Evolutionary conservation across 1,140 invertebrate genomes (phyloP).

Genomic region (Littorina saxatilis): DNA sequence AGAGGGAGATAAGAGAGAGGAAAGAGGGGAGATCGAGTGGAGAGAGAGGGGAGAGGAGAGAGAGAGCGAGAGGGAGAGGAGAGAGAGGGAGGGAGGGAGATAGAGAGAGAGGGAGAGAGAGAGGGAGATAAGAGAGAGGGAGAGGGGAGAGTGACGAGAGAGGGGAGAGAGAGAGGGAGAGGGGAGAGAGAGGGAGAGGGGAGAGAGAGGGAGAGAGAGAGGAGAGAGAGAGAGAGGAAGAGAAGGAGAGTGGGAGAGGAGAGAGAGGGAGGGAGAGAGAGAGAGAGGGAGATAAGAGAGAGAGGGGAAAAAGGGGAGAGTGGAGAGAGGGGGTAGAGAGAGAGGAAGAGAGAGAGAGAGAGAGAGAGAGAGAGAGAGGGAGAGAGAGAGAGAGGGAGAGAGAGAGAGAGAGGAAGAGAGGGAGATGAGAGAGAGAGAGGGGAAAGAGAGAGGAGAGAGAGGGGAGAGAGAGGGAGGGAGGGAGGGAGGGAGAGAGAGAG

Average conservation of each 20-base stretch:
- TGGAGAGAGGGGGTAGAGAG: constrained; percentile 15
- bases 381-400: background rate
- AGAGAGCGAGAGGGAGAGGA: constrained; percentile 30
- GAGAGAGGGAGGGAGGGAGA: constrained; percentile 29
- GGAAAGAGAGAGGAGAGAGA: too few relatives aligned
- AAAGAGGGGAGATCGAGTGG: too few relatives aligned
- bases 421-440: constrained; percentile 38
- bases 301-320: background rate
- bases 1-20: background rate
- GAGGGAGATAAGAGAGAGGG: too few relatives aligned
- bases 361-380: background rate
- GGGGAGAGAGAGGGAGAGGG: background rate
- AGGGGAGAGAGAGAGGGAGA: constrained; percentile 38
- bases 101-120: background rate
- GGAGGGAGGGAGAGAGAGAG: background rate
- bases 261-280: constrained; percentile 36
- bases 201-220: background rate
- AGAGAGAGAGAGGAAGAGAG: background rate
- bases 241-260: too few relatives aligned
- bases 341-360: constrained; percentile 40
- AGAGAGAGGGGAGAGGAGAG: too few relatives aligned
- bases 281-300: constrained; percentile 18
- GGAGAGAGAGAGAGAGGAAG: too few relatives aligned
- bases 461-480: background rate
- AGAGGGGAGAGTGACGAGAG: too few relatives aligned